phyloP scores from a whole-genome alignment of 1,140 invertebrate genomes.

The Conus betulinus region DNA sequence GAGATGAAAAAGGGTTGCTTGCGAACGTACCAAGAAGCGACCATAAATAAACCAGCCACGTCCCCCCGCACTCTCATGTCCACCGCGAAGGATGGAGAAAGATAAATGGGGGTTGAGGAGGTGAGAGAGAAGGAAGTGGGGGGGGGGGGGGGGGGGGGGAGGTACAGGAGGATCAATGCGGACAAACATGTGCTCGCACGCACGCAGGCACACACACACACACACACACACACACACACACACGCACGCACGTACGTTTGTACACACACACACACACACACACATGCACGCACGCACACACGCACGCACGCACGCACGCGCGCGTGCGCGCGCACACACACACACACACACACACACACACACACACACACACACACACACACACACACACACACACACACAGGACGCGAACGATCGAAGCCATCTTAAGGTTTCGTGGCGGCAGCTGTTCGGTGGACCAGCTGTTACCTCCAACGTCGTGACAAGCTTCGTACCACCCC shows the following conservation, averaged over 20 bases:
- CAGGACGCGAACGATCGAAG: neutral
- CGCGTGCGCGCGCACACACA: neutral
- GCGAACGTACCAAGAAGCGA: no score
- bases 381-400: conserved; percentile 7
- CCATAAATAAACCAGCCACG: no score
- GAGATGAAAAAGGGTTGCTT: no score
- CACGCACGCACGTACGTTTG: neutral
- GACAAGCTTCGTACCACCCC: no score
- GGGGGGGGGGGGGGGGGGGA: no score
- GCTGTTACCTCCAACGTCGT: no score
- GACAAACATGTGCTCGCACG: neutral
- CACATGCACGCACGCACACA: neutral
- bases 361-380: conserved; percentile 10
- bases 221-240: neutral
- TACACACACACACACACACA: neutral
- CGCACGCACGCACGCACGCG: neutral
- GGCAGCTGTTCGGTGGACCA: no score
- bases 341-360: conserved; percentile 5
- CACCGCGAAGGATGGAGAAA: no score
- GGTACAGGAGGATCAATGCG: no score
- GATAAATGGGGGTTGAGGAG: no score
- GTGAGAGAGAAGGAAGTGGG: no score
- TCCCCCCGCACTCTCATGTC: no score
- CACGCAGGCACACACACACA: neutral
- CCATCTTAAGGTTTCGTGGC: neutral